Evolutionary conservation across 1,140 invertebrate genomes (phyloP).

Genomic region (Dendrolimus kikuchii): DNA sequence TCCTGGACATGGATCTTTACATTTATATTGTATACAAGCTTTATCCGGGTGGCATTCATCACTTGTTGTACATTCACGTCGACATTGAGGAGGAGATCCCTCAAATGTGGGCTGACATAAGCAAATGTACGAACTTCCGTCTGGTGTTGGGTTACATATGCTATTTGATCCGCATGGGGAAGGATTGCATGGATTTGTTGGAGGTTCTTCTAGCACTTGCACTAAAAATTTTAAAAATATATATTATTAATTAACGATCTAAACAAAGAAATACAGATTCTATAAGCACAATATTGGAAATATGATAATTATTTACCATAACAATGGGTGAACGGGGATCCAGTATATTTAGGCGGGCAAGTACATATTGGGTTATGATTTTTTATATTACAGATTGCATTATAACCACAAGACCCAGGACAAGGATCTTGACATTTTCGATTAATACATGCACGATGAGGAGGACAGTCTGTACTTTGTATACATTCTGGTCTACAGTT

Average conservation of each 20-base stretch:
- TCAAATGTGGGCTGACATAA: slow-evolving; percentile 78
- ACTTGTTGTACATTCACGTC: slow-evolving; percentile 81
- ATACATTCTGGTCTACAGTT: slow-evolving; percentile 83
- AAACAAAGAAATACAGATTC: slow-evolving; percentile 1
- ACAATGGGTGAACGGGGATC: slow-evolving; percentile 82
- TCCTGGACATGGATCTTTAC: slow-evolving; percentile 80
- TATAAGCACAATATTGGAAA: slow-evolving; percentile 1
- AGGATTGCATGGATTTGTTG: slow-evolving; percentile 79
- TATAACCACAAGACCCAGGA: slow-evolving; percentile 81
- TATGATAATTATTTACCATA: slow-evolving; percentile 63
- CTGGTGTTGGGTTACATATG: slow-evolving; percentile 75
- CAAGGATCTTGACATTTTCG: slow-evolving; percentile 86
- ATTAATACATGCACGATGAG: slow-evolving; percentile 80
- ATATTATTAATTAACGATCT: not conserved
- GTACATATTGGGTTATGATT: slow-evolving; percentile 85
- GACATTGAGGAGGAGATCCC: slow-evolving; percentile 80
- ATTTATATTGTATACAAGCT: slow-evolving; percentile 82
- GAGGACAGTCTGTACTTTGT: slow-evolving; percentile 80
- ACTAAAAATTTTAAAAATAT: slow-evolving; percentile 32
- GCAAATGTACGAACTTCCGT: slow-evolving; percentile 76
- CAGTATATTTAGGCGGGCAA: slow-evolving; percentile 79
- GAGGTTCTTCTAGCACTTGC: slow-evolving; percentile 44
- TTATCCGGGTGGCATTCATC: slow-evolving; percentile 79
- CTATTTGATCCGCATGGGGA: slow-evolving; percentile 82
- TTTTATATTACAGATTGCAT: slow-evolving; percentile 80